Evolutionary conservation across 35 echinoderm and acorn worm species (phyloP).

Genomic region (Heliocidaris erythrogramma): DNA sequence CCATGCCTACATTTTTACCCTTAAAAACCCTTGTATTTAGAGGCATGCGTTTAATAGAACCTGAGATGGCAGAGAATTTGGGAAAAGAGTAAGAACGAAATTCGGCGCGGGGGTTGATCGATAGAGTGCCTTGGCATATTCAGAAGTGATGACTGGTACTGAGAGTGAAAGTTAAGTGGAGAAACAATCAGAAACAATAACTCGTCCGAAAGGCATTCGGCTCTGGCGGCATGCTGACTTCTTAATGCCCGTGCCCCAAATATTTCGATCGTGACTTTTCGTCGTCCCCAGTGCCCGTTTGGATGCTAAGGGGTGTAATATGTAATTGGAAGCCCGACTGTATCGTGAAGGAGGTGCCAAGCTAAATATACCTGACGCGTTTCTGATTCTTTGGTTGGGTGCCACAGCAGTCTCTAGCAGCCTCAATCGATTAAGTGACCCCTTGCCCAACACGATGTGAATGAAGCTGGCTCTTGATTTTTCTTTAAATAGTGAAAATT

Average conservation of each 20-base stretch:
- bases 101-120: background rate
- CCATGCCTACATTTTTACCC: background rate
- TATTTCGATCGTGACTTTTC: constrained; percentile 32
- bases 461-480: background rate
- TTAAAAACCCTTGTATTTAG: background rate
- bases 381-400: background rate
- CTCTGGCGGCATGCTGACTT: constrained; percentile 18
- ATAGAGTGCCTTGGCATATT: background rate
- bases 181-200: constrained; percentile 35
- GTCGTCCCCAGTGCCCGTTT: background rate
- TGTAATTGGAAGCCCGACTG: background rate
- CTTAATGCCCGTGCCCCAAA: background rate
- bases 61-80: background rate
- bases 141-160: background rate
- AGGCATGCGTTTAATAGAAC: background rate
- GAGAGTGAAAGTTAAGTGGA: constrained; percentile 7
- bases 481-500: background rate
- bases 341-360: background rate
- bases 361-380: background rate
- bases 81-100: background rate
- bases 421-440: background rate
- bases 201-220: background rate
- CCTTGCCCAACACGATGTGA: background rate
- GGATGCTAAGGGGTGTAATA: background rate
- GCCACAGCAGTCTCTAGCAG: background rate